Conservation (phyloP, 2,797 vertebrate species). For the Helarctos malayanus region DNA sequence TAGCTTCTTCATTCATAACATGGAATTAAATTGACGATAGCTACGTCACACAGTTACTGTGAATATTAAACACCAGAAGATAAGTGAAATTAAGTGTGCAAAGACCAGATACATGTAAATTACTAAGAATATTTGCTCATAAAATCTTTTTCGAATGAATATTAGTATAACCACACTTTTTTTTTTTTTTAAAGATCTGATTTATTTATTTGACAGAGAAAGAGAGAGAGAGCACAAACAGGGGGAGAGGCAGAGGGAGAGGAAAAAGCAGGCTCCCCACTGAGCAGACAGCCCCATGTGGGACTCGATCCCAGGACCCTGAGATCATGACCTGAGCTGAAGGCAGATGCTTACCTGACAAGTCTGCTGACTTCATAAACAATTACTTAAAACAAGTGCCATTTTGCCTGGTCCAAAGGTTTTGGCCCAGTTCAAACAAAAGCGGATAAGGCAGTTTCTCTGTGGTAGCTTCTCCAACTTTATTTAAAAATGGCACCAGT, state of each 20-base stretch:
- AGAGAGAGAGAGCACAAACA: no score
- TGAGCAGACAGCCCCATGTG: no score
- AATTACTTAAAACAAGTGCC: neutral
- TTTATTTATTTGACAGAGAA: neutral
- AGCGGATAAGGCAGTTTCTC: neutral
- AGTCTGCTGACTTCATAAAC: neutral
- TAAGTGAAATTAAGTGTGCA: neutral
- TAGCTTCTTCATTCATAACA: neutral
- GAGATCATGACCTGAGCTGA: neutral
- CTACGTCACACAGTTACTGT: neutral
- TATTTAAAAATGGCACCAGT: neutral
- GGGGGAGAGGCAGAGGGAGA: no score
- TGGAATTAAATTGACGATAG: neutral
- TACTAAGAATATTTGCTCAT: neutral
- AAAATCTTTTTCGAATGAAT: neutral
- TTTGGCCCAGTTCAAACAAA: neutral
- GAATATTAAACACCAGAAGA: neutral
- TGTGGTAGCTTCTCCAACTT: neutral
- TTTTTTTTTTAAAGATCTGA: neutral
- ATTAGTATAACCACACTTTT: neutral
- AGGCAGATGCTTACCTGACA: neutral
- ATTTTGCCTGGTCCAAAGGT: neutral
- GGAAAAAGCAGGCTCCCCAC: no score
- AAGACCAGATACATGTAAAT: neutral
- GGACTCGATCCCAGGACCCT: no score